Conservation (phyloP, 2,888 invertebrate species). For the Sarcophaga rosellei region DNA sequence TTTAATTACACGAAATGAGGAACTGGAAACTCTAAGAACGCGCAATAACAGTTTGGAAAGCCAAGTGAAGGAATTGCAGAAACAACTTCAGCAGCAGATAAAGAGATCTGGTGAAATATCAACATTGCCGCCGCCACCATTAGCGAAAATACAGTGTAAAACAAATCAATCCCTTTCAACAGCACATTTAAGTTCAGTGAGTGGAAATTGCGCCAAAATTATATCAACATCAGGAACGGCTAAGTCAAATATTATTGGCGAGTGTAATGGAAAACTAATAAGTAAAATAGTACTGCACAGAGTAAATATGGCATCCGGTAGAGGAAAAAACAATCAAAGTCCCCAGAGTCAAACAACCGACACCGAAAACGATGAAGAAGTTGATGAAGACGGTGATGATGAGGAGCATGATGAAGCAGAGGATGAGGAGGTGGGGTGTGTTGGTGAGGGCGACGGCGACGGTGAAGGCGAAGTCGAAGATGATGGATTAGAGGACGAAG, state of each 20-base stretch:
- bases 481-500: conserved; percentile 55
- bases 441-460: conserved; percentile 9
- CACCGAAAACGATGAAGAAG: conserved; percentile 69
- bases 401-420: conserved; percentile 49
- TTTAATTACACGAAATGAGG: conserved; percentile 87
- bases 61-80: conserved; percentile 73
- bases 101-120: conserved; percentile 70
- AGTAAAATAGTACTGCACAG: conserved; percentile 77
- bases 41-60: conserved; percentile 74
- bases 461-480: conserved; percentile 36
- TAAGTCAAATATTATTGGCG: conserved; percentile 67
- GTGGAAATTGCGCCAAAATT: conserved; percentile 38
- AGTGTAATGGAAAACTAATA: conserved; percentile 77
- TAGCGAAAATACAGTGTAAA: conserved; percentile 71
- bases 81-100: conserved; percentile 70
- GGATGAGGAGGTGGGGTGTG: conserved; percentile 33
- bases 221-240: conserved; percentile 15
- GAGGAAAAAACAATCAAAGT: conserved; percentile 51
- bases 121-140: conserved; percentile 70
- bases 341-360: conserved; percentile 66
- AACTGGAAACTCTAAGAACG: conserved; percentile 89
- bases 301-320: conserved; percentile 68
- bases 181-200: not conserved
- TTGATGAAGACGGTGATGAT: conserved; percentile 65
- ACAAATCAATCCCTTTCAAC: conserved; percentile 61